Percentiles rank a stretch among this genome's conserved stretches.
phyloP scores from a whole-genome alignment of 2,888 invertebrate species.

The Brassicogethes aeneus region DNA sequence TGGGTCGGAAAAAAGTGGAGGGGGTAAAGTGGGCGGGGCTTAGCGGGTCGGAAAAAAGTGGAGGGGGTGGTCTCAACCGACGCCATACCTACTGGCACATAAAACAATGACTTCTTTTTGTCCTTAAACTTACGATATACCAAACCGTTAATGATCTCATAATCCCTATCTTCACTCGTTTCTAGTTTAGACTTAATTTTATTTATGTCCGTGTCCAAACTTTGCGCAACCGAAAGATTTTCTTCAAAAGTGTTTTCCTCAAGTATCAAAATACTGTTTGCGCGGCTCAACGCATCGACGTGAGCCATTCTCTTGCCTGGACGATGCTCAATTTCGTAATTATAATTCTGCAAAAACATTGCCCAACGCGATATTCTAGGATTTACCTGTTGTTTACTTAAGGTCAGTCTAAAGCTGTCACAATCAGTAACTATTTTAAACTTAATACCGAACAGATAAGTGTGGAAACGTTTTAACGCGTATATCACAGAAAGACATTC shows the following conservation, averaged over 20 bases:
- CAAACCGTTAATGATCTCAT: not conserved
- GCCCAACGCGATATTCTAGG: not conserved
- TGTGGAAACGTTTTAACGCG: not conserved
- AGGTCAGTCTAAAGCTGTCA: not conserved
- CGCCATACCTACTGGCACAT: not conserved
- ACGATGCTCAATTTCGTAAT: slow-evolving; percentile 1
- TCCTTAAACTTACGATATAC: not conserved
- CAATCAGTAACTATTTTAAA: not conserved
- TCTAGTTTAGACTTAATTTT: not conserved
- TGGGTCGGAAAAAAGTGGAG: too few species aligned
- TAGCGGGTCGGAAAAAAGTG: too few species aligned
- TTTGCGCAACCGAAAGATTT: not conserved
- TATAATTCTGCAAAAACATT: not conserved
- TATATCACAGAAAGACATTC: not conserved
- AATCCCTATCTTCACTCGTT: not conserved
- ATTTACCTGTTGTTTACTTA: not conserved
- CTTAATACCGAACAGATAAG: not conserved
- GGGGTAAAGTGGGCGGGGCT: too few species aligned
- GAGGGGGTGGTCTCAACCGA: too few species aligned
- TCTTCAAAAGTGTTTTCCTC: slow-evolving; percentile 2
- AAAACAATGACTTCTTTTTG: not conserved
- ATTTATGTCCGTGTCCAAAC: not conserved
- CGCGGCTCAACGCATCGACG: slow-evolving; percentile 4
- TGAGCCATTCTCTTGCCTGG: not conserved
- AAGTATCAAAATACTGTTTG: slow-evolving; percentile 1